Evolutionary conservation across 2,113 vertebrate genomes (phyloP).

Genomic region (Orientallactaga bullata): DNA sequence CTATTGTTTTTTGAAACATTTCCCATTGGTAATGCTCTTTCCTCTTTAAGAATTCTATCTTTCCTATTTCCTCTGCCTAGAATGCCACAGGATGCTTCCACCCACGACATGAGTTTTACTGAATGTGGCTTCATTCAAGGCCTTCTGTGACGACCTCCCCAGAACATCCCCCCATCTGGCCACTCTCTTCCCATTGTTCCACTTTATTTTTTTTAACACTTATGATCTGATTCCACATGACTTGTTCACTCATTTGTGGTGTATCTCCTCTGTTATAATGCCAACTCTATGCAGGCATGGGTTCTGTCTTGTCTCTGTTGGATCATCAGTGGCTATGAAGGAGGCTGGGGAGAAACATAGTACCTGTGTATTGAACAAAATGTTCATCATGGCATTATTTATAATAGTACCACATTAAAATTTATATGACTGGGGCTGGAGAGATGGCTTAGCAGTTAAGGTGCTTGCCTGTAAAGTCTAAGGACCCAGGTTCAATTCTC

Average conservation of each 20-base stretch:
- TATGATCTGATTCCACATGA: neutral
- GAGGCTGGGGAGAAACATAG: neutral
- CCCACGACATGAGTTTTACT: neutral
- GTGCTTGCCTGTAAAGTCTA: too few species aligned
- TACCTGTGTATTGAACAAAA: neutral
- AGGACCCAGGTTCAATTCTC: too few species aligned
- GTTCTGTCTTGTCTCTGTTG: neutral
- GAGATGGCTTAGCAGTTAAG: too few species aligned
- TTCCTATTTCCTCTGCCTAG: neutral
- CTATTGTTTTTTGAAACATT: neutral
- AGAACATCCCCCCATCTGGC: neutral
- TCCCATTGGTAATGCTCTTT: neutral
- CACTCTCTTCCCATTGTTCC: neutral
- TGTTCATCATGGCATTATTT: too few species aligned
- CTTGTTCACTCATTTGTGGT: neutral
- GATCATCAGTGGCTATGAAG: neutral
- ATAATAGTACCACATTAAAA: too few species aligned
- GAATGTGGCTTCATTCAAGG: neutral
- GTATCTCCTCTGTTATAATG: too few species aligned
- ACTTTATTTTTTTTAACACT: too few species aligned
- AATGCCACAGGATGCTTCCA: neutral
- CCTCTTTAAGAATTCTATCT: fast-evolving
- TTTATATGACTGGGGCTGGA: neutral
- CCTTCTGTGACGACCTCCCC: neutral
- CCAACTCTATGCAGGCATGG: too few species aligned